Evolutionary conservation across 2,797 vertebrate genomes (phyloP).

Genomic region (Lacerta agilis): DNA sequence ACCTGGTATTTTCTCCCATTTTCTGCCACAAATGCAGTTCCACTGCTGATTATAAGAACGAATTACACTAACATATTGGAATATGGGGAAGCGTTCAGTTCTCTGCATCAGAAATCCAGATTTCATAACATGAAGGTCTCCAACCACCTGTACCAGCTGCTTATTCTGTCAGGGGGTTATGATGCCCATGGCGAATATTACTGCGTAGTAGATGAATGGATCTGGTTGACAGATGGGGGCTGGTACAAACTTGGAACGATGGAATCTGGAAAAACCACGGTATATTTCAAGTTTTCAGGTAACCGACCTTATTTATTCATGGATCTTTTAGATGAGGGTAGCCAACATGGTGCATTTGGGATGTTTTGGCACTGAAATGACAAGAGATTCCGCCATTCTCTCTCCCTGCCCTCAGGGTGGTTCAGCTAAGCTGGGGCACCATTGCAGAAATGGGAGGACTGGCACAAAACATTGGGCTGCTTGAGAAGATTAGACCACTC

Average conservation of each 20-base stretch:
- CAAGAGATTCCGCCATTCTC: too few species aligned
- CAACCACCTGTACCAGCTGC: constrained; percentile 75
- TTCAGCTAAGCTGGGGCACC: too few species aligned
- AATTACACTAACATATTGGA: constrained; percentile 68
- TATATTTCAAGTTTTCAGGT: constrained; percentile 79
- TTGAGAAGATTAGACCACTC: too few species aligned
- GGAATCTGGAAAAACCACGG: constrained; percentile 74
- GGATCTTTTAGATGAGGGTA: background rate
- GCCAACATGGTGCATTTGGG: background rate
- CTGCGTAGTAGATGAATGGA: constrained; percentile 85
- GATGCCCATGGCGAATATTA: constrained; percentile 79
- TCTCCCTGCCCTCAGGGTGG: too few species aligned
- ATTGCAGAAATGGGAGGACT: background rate
- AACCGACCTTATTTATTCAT: constrained; percentile 30
- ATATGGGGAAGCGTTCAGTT: constrained; percentile 57
- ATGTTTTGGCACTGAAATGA: background rate
- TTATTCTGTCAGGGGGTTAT: constrained; percentile 69
- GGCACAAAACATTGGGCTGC: too few species aligned
- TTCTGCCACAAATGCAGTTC: background rate
- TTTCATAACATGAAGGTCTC: constrained; percentile 72
- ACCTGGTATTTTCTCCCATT: constrained; percentile 78
- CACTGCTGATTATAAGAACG: constrained; percentile 67
- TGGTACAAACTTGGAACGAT: constrained; percentile 78
- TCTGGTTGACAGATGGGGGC: constrained; percentile 60
- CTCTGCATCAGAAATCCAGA: constrained; percentile 52